Conservation (phyloP, 2,797 vertebrate species). For the Cyclura pinguis region DNA sequence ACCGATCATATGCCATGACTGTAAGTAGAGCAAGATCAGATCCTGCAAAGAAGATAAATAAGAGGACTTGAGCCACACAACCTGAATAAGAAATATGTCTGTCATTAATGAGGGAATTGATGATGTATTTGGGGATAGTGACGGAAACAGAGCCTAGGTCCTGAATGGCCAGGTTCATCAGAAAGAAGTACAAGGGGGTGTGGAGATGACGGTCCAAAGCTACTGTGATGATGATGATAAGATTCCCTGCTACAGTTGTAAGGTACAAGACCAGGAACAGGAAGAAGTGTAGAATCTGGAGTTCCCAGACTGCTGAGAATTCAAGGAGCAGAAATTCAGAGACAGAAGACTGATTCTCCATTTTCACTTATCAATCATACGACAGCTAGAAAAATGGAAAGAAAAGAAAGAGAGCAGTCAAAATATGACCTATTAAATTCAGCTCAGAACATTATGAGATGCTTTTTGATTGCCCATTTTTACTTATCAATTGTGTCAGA, state of each 20-base stretch:
- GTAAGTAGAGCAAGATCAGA: conserved; percentile 3
- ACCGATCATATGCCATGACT: conserved; percentile 24
- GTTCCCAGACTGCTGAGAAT: neutral
- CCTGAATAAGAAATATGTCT: conserved; percentile 23
- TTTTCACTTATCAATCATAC: neutral
- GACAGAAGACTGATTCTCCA: neutral
- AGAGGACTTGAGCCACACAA: neutral
- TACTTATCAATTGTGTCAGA: too few species aligned
- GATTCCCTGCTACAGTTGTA: neutral
- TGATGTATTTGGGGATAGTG: neutral
- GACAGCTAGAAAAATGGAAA: neutral
- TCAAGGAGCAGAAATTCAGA: conserved; percentile 17
- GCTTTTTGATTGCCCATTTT: too few species aligned
- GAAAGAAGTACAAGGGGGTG: conserved; percentile 29
- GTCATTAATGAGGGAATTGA: neutral
- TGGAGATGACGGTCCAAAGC: neutral
- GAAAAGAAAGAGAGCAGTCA: too few species aligned
- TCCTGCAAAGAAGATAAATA: neutral
- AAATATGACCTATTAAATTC: too few species aligned
- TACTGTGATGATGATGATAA: neutral
- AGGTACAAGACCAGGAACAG: neutral
- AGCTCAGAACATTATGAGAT: too few species aligned
- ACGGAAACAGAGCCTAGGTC: neutral
- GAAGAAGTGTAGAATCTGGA: neutral
- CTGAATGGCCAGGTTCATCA: neutral